Evolutionary conservation across 2,113 vertebrate genomes (phyloP).

Genomic region (Oryzias woworae): DNA sequence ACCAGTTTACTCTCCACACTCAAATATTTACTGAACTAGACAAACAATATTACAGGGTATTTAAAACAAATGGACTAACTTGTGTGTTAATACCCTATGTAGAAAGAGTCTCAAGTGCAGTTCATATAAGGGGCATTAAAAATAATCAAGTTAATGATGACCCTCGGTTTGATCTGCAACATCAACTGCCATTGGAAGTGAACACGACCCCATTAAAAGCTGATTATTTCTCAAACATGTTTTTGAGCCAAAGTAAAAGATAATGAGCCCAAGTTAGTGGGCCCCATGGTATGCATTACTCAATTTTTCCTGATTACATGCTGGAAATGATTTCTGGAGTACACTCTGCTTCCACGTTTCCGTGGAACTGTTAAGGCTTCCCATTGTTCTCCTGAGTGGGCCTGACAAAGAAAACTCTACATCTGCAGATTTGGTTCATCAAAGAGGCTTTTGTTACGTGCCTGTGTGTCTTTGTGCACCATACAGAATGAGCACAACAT

Average conservation of each 20-base stretch:
- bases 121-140: slow-evolving; percentile 50
- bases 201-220: slow-evolving; percentile 35
- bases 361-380: slow-evolving; percentile 43
- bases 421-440: slow-evolving; percentile 67
- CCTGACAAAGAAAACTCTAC: slow-evolving; percentile 65
- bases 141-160: slow-evolving; percentile 48
- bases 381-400: slow-evolving; percentile 62
- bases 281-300: background rate
- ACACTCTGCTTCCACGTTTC: slow-evolving; percentile 55
- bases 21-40: slow-evolving; percentile 30
- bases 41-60: slow-evolving; percentile 57
- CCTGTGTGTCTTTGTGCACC: slow-evolving; percentile 27
- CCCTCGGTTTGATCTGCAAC: slow-evolving; percentile 29
- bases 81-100: slow-evolving; percentile 33
- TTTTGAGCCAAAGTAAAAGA: slow-evolving; percentile 30
- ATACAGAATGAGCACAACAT: slow-evolving; percentile 43
- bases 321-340: slow-evolving; percentile 47
- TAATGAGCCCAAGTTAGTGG: slow-evolving; percentile 38
- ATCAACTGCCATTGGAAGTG: slow-evolving; percentile 39
- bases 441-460: slow-evolving; percentile 64
- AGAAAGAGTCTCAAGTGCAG: slow-evolving; percentile 52
- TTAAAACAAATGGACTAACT: slow-evolving; percentile 63
- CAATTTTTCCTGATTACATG: slow-evolving; percentile 8
- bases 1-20: too few species aligned
- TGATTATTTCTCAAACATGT: slow-evolving; percentile 43